Evolutionary conservation across 2,113 vertebrate species (phyloP), one percentile per base, ranked within the genome.

Genomic region (Nettapus auritus): DNA sequence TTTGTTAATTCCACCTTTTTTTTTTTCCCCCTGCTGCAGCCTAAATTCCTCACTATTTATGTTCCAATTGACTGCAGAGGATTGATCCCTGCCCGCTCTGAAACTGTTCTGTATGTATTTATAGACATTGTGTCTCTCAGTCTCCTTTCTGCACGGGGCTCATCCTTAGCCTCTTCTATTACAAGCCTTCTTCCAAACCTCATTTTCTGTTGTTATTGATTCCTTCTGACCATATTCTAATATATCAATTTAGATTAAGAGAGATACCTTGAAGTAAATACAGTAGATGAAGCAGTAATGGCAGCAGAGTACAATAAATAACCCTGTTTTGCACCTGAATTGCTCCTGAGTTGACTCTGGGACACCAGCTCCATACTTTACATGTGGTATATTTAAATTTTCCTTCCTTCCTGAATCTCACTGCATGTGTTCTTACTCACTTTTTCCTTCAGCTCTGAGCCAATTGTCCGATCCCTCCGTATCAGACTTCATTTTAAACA

Each of bases 61-160:
- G 90, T 94, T 68, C 68, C 76, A 94, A 28, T 8, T 77, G 89
- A 89, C 89, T 80, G 83, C 60, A 90, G 87, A 90, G 74, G 91
- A 92, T 79, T 84, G 64, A 86, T 90, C 81, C 75, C 69, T 93
- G 53, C 46, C 57, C 0, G 2, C 42, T 76, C 63, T 68, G 36
- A 92, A 89, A 89, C 74, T 60, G 38, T 38, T 93, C 62, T 75
- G 91, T 52, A 62, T 71, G n/a, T 92, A 70, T 62, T 93, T 80
- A 46, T 48, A 96, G 79, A 76, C 77, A 82, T 8, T 86, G 40
- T 48, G 50, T 42, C 59, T 62, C 80, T 73, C 25, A 2, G 18
- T 13, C 69, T 93, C 53, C 80, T 88, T 73, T 86, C 60, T 31
- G 38, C 79, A 69, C 44, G 63, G 44, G 76, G 64, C 62, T 88